Evolutionary conservation across 2,888 invertebrate genomes (phyloP), one percentile per base, ranked within the genome.

Genomic region (Hoplodrina ambigua): DNA sequence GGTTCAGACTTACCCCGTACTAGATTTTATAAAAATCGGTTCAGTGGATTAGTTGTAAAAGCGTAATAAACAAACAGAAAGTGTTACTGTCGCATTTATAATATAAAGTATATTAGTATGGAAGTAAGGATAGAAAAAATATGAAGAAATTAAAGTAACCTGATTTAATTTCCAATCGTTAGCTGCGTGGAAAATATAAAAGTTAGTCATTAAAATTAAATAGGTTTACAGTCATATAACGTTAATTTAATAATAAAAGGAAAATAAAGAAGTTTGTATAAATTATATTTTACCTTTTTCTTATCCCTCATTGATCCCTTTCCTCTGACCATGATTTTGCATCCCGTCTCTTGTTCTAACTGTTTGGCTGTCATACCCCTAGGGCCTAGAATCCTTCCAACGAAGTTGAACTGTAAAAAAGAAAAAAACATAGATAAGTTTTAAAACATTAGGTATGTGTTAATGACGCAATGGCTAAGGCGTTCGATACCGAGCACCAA

Each of bases 351-450:
- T 96, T 99, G 99, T 96, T 99, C 99, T 94, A 99, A 96, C 97
- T 99, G 99, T 96, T 99, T 99, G 66, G 99, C 99, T 84, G 99
- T 99, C 99, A 99, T 99, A 86, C 99, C 99, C 88, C 99, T 97
- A 83, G 99, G 99, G 65, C 99, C 99, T 91, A 99, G 97, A 96
- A 99, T 99, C 96, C 99, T 97, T 90, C 99, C 99, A 90, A 99
- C 99, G 96, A 99, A 99, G 97, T 99, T 99, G 96, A 99, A 99
- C 99, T 99, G 97, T 78, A 98, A 85, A 58, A 85, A 90, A 77
- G 10, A 66, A 15, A 91, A 89, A 89, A 83, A 81, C 71, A 68
- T 61, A 62, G 13, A 37, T 73, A 37, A 57, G 20, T 54, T n/a
- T 55, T 33, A 17, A 46, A 50, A 19, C 41, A 60, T n/a, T 11